Base-by-base conservation (phyloP, 2,888 invertebrate genomes). In the Scelioninae gen. 2 region DNA sequence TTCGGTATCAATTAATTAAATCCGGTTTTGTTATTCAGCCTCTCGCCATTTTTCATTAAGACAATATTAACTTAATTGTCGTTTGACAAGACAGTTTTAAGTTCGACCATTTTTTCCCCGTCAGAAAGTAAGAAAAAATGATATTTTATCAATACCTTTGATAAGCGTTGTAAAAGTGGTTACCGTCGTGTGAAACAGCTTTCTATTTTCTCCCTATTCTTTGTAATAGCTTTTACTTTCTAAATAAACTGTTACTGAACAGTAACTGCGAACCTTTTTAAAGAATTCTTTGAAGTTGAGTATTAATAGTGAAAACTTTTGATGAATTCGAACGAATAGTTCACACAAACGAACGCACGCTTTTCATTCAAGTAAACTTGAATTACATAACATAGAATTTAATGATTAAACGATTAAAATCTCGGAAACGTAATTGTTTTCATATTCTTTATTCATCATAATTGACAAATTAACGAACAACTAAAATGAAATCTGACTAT, bases 191-290 rank as follows among this genome's bases (percentile, higher is more conserved):
- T 52, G 22, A 35, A 52, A 48, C n/a, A 2, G 33, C 16, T 48
- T 52, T 52, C 22, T 16, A 35, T 52, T 35, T 35, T 37, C 37
- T 37, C 19, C n/a, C 11, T 19, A 52, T 52, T 52, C 52, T 37
- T 35, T 37, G 19, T 52, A 37, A 52, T 37, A 37, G 52, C 37
- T 52, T 52, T 52, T 35, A 37, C 35, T 52, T 52, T 52, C 35
- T 19, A 37, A 52, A 52, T 37, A 52, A 52, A 52, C 19, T 22
- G 52, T 52, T 52, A 35, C 19, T 22, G 35, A 22, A 37, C 22
- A 19, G 11, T 37, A 13, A 35, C 35, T 37, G 37, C 15, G 13
- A 52, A 52, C 11, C 31, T 11, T 22, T 52, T 52, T 35, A 52
- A 25, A 28, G 28, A 35, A 35, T 37, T 33, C 37, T 52, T 37